Evolutionary conservation across 2,113 vertebrate species (phyloP).

Genomic region (Stomatorhinus ivindoensis): DNA sequence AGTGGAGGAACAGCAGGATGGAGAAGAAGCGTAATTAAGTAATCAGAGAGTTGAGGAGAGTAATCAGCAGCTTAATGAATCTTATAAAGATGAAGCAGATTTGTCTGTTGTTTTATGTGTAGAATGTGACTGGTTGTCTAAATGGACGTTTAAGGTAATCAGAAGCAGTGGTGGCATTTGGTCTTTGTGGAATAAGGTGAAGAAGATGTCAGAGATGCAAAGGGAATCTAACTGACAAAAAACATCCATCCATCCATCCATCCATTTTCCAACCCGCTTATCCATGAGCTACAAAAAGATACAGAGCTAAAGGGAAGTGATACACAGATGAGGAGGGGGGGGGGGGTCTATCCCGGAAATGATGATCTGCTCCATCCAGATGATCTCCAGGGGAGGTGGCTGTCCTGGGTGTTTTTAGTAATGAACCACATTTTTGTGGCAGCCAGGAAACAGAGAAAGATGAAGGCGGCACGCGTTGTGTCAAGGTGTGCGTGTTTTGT

Average conservation of each 20-base stretch:
- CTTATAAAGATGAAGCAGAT: background rate
- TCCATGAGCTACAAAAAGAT: background rate
- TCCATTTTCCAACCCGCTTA: too few relatives aligned
- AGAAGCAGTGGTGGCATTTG: background rate
- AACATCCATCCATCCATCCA: background rate
- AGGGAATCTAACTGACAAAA: background rate
- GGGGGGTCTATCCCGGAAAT: background rate
- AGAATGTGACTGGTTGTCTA: constrained; percentile 1
- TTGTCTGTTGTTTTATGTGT: background rate
- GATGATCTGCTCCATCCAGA: background rate
- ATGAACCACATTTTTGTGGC: background rate
- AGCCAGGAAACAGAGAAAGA: background rate
- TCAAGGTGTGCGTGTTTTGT: background rate
- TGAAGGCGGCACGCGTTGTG: background rate
- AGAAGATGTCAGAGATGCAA: background rate
- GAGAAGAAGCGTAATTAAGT: background rate
- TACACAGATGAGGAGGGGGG: background rate
- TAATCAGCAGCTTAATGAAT: background rate
- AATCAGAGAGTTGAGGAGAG: background rate
- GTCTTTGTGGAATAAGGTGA: background rate
- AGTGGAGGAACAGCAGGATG: background rate
- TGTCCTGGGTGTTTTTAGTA: background rate
- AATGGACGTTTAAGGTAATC: background rate
- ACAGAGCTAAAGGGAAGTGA: background rate
- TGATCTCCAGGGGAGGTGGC: background rate